Evolutionary conservation across 2,113 vertebrate species (phyloP).

Genomic region (Bubo blakistoni): DNA sequence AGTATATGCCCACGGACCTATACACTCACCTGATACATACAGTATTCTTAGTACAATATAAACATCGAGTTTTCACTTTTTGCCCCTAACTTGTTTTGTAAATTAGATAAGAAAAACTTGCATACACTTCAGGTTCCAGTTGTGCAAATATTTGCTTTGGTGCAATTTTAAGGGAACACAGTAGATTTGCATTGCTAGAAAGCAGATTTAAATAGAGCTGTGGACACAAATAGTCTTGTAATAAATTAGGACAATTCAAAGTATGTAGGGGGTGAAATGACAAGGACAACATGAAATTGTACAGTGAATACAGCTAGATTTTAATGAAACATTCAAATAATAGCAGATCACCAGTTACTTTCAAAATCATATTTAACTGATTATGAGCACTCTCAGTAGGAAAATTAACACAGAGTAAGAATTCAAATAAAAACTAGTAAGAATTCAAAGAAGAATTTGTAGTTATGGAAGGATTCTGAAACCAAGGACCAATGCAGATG

Average conservation of each 20-base stretch:
- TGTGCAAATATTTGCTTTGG: neutral
- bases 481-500: neutral
- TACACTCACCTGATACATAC: neutral
- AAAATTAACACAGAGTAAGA: neutral
- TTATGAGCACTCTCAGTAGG: neutral
- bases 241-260: neutral
- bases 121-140: neutral
- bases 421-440: neutral
- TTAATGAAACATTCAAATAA: neutral
- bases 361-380: neutral
- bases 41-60: neutral
- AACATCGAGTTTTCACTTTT: neutral
- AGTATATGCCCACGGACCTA: rapidly evolving
- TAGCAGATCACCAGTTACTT: neutral
- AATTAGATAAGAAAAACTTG: neutral
- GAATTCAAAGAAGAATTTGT: neutral
- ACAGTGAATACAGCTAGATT: neutral
- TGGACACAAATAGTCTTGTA: neutral
- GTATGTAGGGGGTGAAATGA: neutral
- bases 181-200: neutral
- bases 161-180: neutral
- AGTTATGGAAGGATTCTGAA: neutral
- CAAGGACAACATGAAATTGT: neutral
- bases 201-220: neutral
- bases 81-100: neutral